Conservation (phyloP, 2,113 vertebrate genomes). For the Brachyhypopomus gauderio region DNA sequence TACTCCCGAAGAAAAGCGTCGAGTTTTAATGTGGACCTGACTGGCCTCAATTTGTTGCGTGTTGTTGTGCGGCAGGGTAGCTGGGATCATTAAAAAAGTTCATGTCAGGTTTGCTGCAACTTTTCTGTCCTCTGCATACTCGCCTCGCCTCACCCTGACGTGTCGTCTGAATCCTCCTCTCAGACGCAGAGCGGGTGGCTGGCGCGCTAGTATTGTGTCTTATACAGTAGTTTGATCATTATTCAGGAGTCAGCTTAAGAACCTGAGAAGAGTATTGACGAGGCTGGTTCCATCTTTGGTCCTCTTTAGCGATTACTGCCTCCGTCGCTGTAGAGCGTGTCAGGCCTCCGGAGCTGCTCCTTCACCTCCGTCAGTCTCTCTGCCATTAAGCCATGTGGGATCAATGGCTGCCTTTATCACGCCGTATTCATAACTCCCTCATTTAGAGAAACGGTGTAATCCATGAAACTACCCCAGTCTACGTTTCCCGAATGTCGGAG, state of each 20-base stretch:
- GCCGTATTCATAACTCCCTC: constrained; percentile 55
- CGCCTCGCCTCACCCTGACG: background rate
- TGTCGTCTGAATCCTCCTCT: background rate
- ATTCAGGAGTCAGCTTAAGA: background rate
- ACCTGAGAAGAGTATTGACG: background rate
- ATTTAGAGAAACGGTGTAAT: constrained; percentile 58
- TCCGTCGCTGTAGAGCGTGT: background rate
- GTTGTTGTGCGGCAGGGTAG: background rate
- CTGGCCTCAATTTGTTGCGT: background rate
- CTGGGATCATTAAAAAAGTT: background rate
- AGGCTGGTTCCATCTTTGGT: background rate
- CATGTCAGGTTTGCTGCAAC: too few relatives aligned
- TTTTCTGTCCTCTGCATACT: background rate
- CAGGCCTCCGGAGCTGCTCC: constrained; percentile 32
- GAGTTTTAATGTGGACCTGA: background rate
- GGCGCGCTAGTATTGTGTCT: too few relatives aligned
- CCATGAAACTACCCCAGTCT: constrained; percentile 44
- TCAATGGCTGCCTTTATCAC: constrained; percentile 49
- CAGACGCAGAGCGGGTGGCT: too few relatives aligned
- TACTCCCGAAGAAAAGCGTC: background rate
- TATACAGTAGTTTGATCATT: background rate
- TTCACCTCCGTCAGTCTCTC: constrained; percentile 45
- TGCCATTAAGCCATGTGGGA: constrained; percentile 45
- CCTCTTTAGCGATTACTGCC: constrained; percentile 16
- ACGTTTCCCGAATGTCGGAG: constrained; percentile 42